These are phyloP conservation scores for Oxycera nigricornis DNA, from an alignment of 2,888 invertebrate species.

Conservation along the genomic window DNA sequence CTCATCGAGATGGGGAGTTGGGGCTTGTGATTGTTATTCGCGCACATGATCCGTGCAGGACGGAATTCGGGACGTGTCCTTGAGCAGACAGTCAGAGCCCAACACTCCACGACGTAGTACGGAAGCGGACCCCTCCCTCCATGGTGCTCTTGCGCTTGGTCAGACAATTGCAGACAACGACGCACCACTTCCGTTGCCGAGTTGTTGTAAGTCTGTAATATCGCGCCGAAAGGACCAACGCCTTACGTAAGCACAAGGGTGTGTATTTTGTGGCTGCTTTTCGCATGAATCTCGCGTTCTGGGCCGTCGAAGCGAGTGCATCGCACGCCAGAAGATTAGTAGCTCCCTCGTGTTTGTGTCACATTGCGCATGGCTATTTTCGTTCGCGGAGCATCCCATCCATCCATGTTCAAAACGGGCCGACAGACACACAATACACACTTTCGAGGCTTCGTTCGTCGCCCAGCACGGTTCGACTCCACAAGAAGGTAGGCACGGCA, in stretches of 20 bases:
- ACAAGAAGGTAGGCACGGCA: conserved; percentile 16
- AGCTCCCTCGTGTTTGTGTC: conserved; percentile 16
- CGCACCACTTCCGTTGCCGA: too few relatives aligned
- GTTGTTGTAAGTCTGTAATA: not conserved
- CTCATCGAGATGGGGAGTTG: too few relatives aligned
- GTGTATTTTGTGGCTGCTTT: too few relatives aligned
- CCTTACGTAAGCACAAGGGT: too few relatives aligned
- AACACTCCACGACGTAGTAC: not conserved
- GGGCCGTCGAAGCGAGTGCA: not conserved
- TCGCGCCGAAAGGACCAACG: not conserved
- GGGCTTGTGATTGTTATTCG: not conserved
- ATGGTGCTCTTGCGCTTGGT: not conserved
- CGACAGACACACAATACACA: not conserved
- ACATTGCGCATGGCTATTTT: conserved; percentile 40
- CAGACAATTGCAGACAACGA: too few relatives aligned
- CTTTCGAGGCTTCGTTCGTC: not conserved
- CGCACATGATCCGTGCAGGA: not conserved
- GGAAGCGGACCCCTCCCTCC: conserved; percentile 17
- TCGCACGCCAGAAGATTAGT: not conserved
- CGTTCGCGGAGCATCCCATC: not conserved
- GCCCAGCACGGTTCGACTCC: not conserved
- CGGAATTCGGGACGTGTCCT: conserved; percentile 4
- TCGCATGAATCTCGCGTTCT: not conserved
- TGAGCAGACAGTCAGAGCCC: conserved; percentile 9
- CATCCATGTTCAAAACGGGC: conserved; percentile 3